Percentiles rank a stretch among this genome's conserved stretches.
Conservation (phyloP, 2,888 invertebrate species). For the Macrosoma leucophasiata region DNA sequence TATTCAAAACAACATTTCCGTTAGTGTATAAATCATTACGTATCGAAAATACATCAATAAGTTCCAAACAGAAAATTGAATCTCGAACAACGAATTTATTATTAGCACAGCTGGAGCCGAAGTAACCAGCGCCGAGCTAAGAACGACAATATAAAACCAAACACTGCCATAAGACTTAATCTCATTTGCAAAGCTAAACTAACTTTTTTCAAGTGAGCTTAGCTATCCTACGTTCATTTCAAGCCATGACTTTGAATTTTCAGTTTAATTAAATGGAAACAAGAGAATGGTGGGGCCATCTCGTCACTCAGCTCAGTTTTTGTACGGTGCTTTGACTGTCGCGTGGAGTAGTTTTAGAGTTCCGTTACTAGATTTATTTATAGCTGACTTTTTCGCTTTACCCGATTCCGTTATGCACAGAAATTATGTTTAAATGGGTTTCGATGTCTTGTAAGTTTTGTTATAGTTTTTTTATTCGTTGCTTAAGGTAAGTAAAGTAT, state of each 20-base stretch:
- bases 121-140: neutral
- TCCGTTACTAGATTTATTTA: conserved; percentile 45
- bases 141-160: conserved; percentile 28
- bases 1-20: too few relatives aligned
- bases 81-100: too few relatives aligned
- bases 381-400: conserved; percentile 50
- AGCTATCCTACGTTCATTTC: conserved; percentile 33
- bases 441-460: too few relatives aligned
- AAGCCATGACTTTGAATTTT: conserved; percentile 52
- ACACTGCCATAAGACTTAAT: conserved; percentile 43
- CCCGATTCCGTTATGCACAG: conserved; percentile 53
- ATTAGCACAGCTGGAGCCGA: neutral
- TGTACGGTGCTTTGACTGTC: conserved; percentile 32
- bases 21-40: too few relatives aligned
- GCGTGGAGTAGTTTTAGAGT: conserved; percentile 41
- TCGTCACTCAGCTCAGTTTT: conserved; percentile 54
- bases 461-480: too few relatives aligned
- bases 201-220: conserved; percentile 11
- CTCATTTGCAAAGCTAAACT: conserved; percentile 51
- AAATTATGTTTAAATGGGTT: too few relatives aligned
- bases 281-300: conserved; percentile 54
- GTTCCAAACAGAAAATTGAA: too few relatives aligned
- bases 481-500: too few relatives aligned
- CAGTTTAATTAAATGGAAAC: conserved; percentile 71
- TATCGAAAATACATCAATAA: too few relatives aligned